phyloP scores from a whole-genome alignment of 2,797 vertebrate species.

The Leuciscus waleckii region DNA sequence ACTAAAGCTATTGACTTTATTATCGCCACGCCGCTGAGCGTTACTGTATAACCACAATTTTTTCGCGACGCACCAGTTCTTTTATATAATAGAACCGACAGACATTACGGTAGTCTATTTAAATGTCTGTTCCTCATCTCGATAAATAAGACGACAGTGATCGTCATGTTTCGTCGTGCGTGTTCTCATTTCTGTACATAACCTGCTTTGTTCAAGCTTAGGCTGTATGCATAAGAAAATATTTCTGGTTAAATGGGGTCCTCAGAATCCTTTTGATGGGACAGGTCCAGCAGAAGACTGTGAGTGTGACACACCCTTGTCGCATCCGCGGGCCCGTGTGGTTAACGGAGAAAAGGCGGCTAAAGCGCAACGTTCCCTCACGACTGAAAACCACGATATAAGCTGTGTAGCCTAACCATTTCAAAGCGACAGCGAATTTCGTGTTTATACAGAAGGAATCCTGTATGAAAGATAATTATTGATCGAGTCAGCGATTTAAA shows the following conservation, averaged over 20 bases:
- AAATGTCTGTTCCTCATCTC: background rate
- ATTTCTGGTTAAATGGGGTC: background rate
- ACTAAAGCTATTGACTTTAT: background rate
- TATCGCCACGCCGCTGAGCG: background rate
- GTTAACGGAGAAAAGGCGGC: background rate
- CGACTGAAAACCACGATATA: background rate
- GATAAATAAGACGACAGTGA: too few species aligned
- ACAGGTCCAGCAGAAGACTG: background rate
- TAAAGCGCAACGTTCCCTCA: background rate
- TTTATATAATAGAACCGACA: background rate
- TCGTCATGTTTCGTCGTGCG: background rate
- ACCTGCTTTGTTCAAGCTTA: background rate
- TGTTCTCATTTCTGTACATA: background rate
- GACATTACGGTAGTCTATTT: background rate
- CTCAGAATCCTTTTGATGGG: background rate
- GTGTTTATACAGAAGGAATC: background rate
- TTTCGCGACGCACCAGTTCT: background rate
- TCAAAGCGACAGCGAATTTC: background rate
- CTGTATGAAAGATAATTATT: background rate
- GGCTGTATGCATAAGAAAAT: background rate
- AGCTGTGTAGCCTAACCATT: background rate
- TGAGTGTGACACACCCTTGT: slow-evolving; percentile 38
- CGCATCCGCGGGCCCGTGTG: slow-evolving; percentile 20
- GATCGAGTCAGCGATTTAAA: slow-evolving; percentile 9
- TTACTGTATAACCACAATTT: background rate